Conservation (phyloP, 1,140 invertebrate genomes). For the Papilio dardanus region DNA sequence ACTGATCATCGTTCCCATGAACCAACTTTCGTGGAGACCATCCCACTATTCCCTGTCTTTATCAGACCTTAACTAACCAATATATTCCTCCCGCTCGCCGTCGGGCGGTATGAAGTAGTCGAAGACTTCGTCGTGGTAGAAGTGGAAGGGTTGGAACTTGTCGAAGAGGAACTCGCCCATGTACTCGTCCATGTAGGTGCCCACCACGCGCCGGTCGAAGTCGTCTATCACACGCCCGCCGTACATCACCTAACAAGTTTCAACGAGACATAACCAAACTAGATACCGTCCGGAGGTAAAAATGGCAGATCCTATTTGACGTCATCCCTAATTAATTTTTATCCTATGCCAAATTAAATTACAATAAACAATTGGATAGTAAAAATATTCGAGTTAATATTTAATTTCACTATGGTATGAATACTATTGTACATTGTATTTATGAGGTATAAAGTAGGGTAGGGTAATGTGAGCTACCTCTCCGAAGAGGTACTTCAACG, state of each 20-base stretch:
- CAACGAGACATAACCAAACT: neutral
- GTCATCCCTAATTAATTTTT: no score
- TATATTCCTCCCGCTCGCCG: conserved; percentile 87
- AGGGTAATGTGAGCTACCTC: conserved; percentile 83
- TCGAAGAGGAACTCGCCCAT: conserved; percentile 97
- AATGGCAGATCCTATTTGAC: no score
- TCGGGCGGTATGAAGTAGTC: conserved; percentile 91
- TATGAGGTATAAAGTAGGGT: neutral
- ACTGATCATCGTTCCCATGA: no score
- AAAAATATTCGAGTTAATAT: no score
- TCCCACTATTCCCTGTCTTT: neutral
- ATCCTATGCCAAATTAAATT: no score
- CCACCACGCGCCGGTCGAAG: conserved; percentile 92
- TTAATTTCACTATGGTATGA: no score
- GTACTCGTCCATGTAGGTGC: conserved; percentile 96
- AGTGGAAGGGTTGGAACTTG: conserved; percentile 94
- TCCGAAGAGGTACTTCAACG: conserved; percentile 95
- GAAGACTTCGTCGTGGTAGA: conserved; percentile 89
- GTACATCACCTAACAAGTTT: conserved; percentile 90
- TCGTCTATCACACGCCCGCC: conserved; percentile 95
- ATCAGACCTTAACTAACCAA: conserved; percentile 74
- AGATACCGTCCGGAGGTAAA: neutral
- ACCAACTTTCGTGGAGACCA: neutral
- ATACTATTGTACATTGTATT: no score
- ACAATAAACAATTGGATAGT: no score